phyloP scores from a whole-genome alignment of 2,888 invertebrate species.

The Meta bourneti region DNA sequence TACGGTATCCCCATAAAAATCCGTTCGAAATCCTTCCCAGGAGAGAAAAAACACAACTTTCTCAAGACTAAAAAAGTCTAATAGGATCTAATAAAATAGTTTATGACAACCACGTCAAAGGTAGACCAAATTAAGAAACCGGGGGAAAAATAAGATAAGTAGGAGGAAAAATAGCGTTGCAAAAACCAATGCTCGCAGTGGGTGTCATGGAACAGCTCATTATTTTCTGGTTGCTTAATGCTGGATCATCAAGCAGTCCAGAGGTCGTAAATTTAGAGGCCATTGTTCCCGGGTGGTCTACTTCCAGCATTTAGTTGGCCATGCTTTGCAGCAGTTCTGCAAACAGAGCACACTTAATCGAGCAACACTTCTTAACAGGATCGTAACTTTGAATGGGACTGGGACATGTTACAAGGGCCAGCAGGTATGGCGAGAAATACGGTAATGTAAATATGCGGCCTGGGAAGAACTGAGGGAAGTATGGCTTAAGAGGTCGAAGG shows the following conservation, averaged over 20 bases:
- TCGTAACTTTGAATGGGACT: background rate
- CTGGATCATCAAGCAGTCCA: conserved; percentile 17
- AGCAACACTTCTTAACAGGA: background rate
- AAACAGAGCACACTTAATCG: conserved; percentile 26
- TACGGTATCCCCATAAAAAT: background rate
- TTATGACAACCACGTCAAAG: background rate
- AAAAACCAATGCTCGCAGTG: conserved; percentile 1
- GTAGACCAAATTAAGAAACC: background rate
- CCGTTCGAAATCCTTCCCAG: background rate
- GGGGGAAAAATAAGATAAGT: background rate
- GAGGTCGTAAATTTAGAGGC: conserved; percentile 15
- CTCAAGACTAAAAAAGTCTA: background rate
- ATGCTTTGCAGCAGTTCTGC: conserved; percentile 16
- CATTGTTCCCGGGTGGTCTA: conserved; percentile 39
- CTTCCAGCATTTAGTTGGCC: background rate
- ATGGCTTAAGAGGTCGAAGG: background rate
- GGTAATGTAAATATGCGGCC: no score
- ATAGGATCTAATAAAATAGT: background rate
- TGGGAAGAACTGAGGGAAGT: no score
- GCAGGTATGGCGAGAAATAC: background rate
- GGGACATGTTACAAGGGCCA: background rate
- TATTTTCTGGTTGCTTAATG: conserved; percentile 5
- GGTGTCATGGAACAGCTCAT: conserved; percentile 15
- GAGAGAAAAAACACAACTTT: background rate
- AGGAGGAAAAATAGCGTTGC: background rate